Evolutionary conservation across 2,888 invertebrate genomes (phyloP).

Genomic region (Lasioglossum malachurum): DNA sequence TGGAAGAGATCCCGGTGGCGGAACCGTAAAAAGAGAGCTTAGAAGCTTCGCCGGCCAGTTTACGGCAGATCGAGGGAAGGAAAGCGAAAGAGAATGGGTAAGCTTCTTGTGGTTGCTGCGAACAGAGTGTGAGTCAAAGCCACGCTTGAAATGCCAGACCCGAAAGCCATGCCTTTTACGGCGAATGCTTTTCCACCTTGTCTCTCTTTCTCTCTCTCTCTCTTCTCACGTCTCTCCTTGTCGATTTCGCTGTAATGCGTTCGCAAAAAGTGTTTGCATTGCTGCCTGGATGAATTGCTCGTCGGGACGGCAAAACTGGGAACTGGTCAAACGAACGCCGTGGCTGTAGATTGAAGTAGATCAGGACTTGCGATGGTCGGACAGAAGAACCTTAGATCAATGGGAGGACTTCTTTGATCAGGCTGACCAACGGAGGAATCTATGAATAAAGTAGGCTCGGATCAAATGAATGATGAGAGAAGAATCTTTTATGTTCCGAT

Average conservation of each 20-base stretch:
- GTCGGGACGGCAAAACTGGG: not conserved
- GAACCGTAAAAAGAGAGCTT: slow-evolving; percentile 23
- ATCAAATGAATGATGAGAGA: not conserved
- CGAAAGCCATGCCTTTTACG: slow-evolving; percentile 34
- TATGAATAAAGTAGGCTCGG: not conserved
- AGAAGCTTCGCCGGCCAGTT: slow-evolving; percentile 27
- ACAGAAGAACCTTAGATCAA: not conserved
- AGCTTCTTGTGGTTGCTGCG: slow-evolving; percentile 37
- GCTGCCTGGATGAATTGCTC: slow-evolving; percentile 4
- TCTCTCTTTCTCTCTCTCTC: not conserved
- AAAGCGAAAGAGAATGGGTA: slow-evolving; percentile 26
- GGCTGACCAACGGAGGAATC: not conserved
- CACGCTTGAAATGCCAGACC: slow-evolving; percentile 35
- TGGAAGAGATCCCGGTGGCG: slow-evolving; percentile 6
- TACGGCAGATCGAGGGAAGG: slow-evolving; percentile 14
- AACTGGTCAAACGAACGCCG: not conserved
- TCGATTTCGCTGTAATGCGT: slow-evolving; percentile 11
- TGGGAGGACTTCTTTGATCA: not conserved
- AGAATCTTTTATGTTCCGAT: not conserved
- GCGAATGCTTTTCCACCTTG: slow-evolving; percentile 26
- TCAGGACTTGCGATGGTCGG: not conserved
- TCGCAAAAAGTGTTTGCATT: slow-evolving; percentile 29
- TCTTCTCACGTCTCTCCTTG: not conserved
- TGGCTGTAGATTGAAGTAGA: not conserved
- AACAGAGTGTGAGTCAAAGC: slow-evolving; percentile 41